Evolutionary conservation across 2,888 invertebrate species (phyloP).

Genomic region (Drosophila monieri): DNA sequence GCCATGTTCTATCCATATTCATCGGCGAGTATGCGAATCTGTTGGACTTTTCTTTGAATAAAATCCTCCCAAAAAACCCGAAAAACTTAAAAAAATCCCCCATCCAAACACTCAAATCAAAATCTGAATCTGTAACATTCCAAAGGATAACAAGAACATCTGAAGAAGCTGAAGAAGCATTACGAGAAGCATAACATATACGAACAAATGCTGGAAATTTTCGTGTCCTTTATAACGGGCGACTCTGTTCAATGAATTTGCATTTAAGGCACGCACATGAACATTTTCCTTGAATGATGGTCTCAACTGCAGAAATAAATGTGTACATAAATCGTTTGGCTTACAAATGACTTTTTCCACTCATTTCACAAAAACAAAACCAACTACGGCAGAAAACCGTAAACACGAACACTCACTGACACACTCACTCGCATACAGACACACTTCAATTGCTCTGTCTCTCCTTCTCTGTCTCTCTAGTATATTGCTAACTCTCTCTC

Average conservation of each 20-base stretch:
- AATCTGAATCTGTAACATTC: constrained; percentile 38
- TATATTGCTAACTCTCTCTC: constrained; percentile 40
- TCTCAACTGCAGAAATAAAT: constrained; percentile 74
- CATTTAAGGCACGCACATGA: constrained; percentile 77
- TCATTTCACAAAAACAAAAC: constrained; percentile 68
- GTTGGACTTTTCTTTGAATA: not conserved
- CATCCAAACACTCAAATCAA: constrained; percentile 11
- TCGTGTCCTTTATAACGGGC: constrained; percentile 71
- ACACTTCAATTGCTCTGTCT: constrained; percentile 64
- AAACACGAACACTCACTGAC: constrained; percentile 35
- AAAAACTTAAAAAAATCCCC: not conserved
- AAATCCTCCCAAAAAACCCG: not conserved
- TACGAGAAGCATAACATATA: constrained; percentile 17
- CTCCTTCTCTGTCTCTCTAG: constrained; percentile 53
- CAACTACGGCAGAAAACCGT: constrained; percentile 48
- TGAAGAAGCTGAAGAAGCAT: constrained; percentile 8
- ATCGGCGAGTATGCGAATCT: constrained; percentile 32
- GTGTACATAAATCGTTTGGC: constrained; percentile 80
- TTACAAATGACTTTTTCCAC: constrained; percentile 73
- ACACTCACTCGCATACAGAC: constrained; percentile 25
- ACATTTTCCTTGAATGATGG: constrained; percentile 83
- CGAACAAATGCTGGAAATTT: constrained; percentile 51
- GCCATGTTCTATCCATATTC: constrained; percentile 15
- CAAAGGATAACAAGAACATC: constrained; percentile 35
- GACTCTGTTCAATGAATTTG: constrained; percentile 81